Percentiles rank a stretch among this genome's conserved stretches.
Evolutionary conservation across 1,140 invertebrate genomes (phyloP).

Genomic region (Pachypsylla venusta): DNA sequence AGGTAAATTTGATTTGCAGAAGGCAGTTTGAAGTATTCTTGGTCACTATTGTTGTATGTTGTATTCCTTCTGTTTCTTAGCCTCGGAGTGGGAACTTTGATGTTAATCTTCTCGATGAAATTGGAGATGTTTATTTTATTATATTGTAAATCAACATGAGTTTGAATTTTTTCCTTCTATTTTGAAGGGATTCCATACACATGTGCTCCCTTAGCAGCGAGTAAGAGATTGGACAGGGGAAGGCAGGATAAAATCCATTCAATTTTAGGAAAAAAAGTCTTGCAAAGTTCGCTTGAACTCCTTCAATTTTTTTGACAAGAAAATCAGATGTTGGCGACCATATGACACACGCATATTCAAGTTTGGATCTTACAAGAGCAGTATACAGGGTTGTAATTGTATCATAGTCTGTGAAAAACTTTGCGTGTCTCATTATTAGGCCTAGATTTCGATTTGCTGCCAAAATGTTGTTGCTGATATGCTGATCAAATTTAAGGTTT

Average conservation of each 20-base stretch:
- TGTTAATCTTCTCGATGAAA: too few relatives aligned
- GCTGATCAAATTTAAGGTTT: constrained; percentile 1
- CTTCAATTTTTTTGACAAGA: not conserved
- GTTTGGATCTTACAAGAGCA: not conserved
- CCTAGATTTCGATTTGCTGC: not conserved
- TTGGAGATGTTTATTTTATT: not conserved
- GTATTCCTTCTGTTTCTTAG: too few relatives aligned
- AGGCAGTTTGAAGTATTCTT: too few relatives aligned
- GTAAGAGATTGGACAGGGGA: not conserved
- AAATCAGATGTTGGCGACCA: not conserved
- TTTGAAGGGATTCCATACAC: not conserved
- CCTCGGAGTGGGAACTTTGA: too few relatives aligned
- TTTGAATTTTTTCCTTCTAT: not conserved
- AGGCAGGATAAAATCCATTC: not conserved
- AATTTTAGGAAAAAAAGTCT: not conserved
- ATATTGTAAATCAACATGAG: constrained; percentile 7
- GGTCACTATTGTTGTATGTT: too few relatives aligned
- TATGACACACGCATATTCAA: constrained; percentile 7
- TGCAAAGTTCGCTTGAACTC: constrained; percentile 1
- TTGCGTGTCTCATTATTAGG: not conserved
- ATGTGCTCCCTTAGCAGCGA: not conserved
- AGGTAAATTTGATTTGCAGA: too few relatives aligned
- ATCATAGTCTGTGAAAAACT: not conserved
- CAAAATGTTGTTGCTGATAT: not conserved
- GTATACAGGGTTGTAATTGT: constrained; percentile 5